Percentiles rank a stretch among this genome's conserved stretches.
Conservation (phyloP, 2,113 vertebrate genomes). For the Scartelaos histophorus region DNA sequence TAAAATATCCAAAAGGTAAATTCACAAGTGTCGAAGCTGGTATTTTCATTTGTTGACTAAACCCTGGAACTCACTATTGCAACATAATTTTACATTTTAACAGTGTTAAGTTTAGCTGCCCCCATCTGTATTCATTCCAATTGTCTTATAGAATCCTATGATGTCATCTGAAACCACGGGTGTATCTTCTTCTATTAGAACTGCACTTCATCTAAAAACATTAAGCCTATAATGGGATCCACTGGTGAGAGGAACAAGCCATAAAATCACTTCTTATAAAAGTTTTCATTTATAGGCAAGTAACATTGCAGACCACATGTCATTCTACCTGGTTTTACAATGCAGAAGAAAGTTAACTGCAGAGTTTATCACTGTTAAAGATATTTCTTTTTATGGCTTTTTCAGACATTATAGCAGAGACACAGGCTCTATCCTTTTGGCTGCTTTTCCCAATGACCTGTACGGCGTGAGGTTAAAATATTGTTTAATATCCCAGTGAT, state of each 20-base stretch:
- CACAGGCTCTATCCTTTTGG: background rate
- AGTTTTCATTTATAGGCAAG: constrained; percentile 38
- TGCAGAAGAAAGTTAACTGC: constrained; percentile 20
- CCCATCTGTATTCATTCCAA: no score
- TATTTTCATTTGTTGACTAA: no score
- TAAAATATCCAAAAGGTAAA: no score
- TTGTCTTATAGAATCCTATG: no score
- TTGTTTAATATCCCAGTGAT: no score
- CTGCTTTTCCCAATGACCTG: background rate
- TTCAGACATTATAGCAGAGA: background rate
- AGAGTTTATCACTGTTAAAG: background rate
- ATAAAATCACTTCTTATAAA: constrained; percentile 50
- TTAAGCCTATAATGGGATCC: constrained; percentile 30
- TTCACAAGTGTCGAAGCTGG: no score
- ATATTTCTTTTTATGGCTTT: background rate
- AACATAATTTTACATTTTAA: no score
- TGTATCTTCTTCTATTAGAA: background rate
- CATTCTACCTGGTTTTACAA: constrained; percentile 16
- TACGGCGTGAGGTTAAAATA: no score
- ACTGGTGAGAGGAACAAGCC: constrained; percentile 17
- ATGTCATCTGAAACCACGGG: background rate
- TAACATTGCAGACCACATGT: constrained; percentile 29
- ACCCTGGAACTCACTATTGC: no score
- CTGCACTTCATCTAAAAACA: constrained; percentile 5
- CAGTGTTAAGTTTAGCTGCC: no score